Evolutionary conservation across 2,113 vertebrate species (phyloP).

Genomic region (Fulmarus glacialis): DNA sequence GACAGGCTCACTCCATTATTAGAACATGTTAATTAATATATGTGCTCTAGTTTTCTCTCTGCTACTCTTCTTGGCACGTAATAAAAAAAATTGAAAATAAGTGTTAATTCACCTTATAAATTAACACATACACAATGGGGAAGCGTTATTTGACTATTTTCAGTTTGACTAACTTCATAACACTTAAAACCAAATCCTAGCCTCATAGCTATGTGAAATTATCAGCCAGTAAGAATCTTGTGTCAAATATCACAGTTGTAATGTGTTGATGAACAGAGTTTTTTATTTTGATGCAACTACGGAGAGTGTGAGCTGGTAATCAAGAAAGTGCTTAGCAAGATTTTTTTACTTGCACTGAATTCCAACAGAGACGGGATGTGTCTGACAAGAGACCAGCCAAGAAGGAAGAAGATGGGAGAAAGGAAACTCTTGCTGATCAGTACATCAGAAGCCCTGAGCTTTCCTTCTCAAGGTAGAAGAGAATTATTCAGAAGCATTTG

Average conservation of each 20-base stretch:
- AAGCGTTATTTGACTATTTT: slow-evolving; percentile 52
- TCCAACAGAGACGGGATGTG: not conserved
- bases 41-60: slow-evolving; percentile 16
- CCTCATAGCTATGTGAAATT: slow-evolving; percentile 65
- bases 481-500: not conserved
- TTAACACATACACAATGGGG: slow-evolving; percentile 44
- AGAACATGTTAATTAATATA: slow-evolving; percentile 47
- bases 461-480: not conserved
- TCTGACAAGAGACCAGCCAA: not conserved
- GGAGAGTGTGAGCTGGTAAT: not conserved
- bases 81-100: slow-evolving; percentile 21
- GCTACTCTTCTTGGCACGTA: not conserved
- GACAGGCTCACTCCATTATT: not conserved
- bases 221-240: slow-evolving; percentile 57
- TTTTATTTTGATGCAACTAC: slow-evolving; percentile 10
- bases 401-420: not conserved
- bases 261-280: slow-evolving; percentile 1
- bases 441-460: not conserved
- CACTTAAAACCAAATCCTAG: not conserved
- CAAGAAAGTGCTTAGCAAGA: not conserved
- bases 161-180: slow-evolving; percentile 56
- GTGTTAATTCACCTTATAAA: slow-evolving; percentile 76
- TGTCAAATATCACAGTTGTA: slow-evolving; percentile 53
- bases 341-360: not conserved
- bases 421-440: not conserved